Conservation (phyloP, 2,113 vertebrate species). For the Channa maculata region DNA sequence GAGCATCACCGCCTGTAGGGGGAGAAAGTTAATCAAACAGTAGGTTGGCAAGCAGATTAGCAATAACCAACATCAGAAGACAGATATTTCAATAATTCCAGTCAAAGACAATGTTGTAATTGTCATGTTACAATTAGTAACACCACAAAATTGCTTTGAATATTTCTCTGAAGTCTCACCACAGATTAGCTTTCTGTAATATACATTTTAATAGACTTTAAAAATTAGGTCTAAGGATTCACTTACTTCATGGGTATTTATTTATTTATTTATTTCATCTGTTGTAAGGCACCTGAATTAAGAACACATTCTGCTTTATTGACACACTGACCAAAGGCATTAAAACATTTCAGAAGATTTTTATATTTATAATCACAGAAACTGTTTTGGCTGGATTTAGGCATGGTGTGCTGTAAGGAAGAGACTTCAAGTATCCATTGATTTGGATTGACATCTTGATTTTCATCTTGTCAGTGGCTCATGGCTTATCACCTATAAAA, state of each 20-base stretch:
- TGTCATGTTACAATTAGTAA: background rate
- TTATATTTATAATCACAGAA: too few relatives aligned
- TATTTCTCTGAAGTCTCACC: background rate
- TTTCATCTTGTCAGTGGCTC: background rate
- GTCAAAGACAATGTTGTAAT: background rate
- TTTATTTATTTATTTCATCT: too few relatives aligned
- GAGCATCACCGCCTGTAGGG: constrained; percentile 11
- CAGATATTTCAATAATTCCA: constrained; percentile 18
- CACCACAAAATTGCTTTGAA: background rate
- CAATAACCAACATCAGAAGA: background rate
- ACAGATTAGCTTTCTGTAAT: background rate
- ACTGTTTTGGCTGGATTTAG: background rate
- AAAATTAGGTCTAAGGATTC: constrained; percentile 9
- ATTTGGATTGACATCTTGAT: background rate
- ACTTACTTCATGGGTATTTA: background rate
- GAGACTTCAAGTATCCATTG: background rate
- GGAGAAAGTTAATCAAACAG: constrained; percentile 34
- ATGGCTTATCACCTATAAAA: background rate
- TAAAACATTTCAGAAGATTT: too few relatives aligned
- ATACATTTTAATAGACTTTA: background rate
- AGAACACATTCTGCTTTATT: background rate
- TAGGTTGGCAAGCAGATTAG: constrained; percentile 38
- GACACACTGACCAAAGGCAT: too few relatives aligned
- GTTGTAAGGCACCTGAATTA: background rate
- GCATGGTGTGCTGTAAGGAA: background rate